phyloP scores from a whole-genome alignment of 2,797 vertebrate genomes.

The Tapirus indicus region DNA sequence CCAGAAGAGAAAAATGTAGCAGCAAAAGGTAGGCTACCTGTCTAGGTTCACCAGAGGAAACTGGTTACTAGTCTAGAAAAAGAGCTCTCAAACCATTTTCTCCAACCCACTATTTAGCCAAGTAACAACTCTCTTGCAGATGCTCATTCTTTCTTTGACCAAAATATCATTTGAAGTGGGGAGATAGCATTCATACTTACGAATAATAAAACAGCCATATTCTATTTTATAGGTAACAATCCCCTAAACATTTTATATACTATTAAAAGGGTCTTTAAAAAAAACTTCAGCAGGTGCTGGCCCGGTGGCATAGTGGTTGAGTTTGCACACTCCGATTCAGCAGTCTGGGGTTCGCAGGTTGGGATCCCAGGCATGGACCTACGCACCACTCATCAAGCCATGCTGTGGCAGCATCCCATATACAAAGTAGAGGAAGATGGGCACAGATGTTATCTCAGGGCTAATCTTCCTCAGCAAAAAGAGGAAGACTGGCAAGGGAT shows the following conservation, averaged over 20 bases:
- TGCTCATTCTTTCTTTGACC: conserved; percentile 28
- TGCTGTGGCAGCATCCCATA: too few species aligned
- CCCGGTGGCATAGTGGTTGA: too few species aligned
- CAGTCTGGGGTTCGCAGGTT: too few species aligned
- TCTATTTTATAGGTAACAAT: conserved; percentile 32
- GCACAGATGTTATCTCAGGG: too few species aligned
- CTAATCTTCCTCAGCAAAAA: too few species aligned
- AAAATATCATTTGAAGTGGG: neutral
- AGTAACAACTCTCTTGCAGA: neutral
- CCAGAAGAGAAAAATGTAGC: conserved; percentile 16
- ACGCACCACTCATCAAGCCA: too few species aligned
- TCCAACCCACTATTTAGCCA: neutral
- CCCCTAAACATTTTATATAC: conserved; percentile 11
- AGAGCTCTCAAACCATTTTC: neutral
- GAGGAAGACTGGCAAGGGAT: too few species aligned
- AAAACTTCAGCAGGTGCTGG: neutral
- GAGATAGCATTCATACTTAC: neutral
- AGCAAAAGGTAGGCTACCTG: neutral
- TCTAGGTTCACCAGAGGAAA: neutral
- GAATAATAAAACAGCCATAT: neutral
- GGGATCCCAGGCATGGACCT: too few species aligned
- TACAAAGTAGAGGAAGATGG: too few species aligned
- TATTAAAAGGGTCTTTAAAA: neutral
- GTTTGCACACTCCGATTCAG: too few species aligned
- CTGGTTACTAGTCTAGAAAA: neutral